A percentile compares a stretch with the other conserved stretches of the same genome.
These are phyloP conservation scores for Ochropleura leucogaster DNA, from an alignment of 2,888 invertebrate species.

Conservation along the genomic window DNA sequence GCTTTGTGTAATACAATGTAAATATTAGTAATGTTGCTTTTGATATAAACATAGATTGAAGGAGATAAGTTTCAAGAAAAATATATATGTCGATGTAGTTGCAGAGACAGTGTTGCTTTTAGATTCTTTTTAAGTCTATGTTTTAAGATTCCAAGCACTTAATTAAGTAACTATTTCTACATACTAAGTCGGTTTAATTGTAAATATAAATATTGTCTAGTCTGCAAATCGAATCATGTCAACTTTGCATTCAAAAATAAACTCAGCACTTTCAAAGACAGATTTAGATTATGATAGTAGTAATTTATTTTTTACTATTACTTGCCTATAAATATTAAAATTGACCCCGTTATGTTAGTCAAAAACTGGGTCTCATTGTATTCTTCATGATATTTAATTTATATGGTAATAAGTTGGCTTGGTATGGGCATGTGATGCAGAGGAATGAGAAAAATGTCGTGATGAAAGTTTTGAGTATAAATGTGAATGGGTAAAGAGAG, in stretches of 20 bases:
- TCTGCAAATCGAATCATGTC: conserved; percentile 20
- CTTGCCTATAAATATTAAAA: neutral
- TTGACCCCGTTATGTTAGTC: neutral
- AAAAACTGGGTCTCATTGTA: too few relatives aligned
- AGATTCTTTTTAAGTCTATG: neutral
- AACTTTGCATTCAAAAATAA: conserved; percentile 21
- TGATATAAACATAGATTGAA: neutral
- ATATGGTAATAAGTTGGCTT: too few relatives aligned
- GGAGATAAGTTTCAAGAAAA: neutral
- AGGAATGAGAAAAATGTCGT: too few relatives aligned
- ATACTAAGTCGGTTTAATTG: conserved; percentile 15
- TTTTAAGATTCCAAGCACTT: conserved; percentile 4
- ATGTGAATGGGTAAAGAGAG: too few relatives aligned
- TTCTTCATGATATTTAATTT: too few relatives aligned
- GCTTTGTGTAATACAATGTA: conserved; percentile 28
- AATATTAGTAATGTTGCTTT: conserved; percentile 33
- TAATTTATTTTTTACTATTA: neutral
- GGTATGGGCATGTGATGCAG: too few relatives aligned
- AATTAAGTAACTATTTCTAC: conserved; percentile 4
- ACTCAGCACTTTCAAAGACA: conserved; percentile 27
- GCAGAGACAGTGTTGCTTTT: conserved; percentile 1
- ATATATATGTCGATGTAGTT: neutral
- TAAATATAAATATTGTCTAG: conserved; percentile 32
- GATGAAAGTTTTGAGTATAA: too few relatives aligned
- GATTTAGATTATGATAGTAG: too few relatives aligned